Conservation (phyloP, 2,888 invertebrate genomes). For the Empis livida region DNA sequence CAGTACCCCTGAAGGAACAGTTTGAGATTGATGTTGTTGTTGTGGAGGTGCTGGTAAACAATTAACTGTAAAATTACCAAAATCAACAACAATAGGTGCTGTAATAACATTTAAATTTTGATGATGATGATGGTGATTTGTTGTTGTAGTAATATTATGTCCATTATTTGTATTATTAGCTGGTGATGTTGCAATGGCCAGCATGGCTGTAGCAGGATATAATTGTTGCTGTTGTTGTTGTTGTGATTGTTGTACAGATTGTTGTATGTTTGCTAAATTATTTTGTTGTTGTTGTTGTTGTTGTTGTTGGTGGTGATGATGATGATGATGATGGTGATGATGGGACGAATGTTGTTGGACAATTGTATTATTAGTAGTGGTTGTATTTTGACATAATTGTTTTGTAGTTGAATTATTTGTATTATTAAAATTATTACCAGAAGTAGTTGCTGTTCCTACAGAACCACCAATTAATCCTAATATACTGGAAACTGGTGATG, state of each 20-base stretch:
- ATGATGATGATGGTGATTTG: no score
- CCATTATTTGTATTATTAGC: constrained; percentile 16
- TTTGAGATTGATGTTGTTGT: constrained; percentile 8
- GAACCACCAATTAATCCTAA: background rate
- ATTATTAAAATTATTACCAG: no score
- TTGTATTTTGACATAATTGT: no score
- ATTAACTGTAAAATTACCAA: constrained; percentile 24
- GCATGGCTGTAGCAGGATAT: constrained; percentile 15
- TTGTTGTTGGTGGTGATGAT: constrained; percentile 16
- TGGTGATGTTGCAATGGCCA: constrained; percentile 17
- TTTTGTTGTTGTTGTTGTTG: constrained; percentile 4
- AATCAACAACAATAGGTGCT: constrained; percentile 25
- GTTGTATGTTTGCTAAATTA: constrained; percentile 11
- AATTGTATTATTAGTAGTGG: background rate
- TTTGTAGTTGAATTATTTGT: no score
- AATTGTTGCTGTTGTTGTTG: constrained; percentile 5
- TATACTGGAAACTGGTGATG: background rate
- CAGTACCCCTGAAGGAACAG: background rate
- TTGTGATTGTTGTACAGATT: constrained; percentile 8
- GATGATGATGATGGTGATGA: constrained; percentile 12
- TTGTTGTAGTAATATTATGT: background rate
- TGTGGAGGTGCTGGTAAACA: constrained; percentile 16
- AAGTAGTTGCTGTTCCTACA: no score
- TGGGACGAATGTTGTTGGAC: constrained; percentile 13
- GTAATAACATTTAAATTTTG: constrained; percentile 24